Conservation (phyloP, 2,888 invertebrate genomes). For the Artemia sp. region DNA sequence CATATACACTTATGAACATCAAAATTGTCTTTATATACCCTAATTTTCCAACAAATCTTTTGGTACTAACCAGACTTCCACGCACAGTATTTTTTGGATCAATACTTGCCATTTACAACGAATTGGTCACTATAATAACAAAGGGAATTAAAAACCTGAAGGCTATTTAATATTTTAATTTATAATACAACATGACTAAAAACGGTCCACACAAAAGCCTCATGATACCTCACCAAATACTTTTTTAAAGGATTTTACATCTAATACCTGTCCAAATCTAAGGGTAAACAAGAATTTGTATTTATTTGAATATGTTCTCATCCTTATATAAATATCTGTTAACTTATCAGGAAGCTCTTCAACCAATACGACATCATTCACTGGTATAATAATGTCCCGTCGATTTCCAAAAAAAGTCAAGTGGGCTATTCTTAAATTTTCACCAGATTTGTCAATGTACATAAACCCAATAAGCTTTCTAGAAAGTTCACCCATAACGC, state of each 20-base stretch:
- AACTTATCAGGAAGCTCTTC: constrained; percentile 9
- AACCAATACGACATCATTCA: not conserved
- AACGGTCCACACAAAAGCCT: too few species aligned
- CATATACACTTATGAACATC: too few species aligned
- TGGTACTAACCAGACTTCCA: too few species aligned
- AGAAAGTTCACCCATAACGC: not conserved
- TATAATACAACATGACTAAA: too few species aligned
- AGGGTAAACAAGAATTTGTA: not conserved
- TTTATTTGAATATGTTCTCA: not conserved
- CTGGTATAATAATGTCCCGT: not conserved
- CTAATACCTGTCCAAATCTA: not conserved
- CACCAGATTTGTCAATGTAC: constrained; percentile 2
- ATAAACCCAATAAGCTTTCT: not conserved
- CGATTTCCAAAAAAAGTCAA: not conserved
- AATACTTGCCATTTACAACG: too few species aligned
- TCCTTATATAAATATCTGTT: not conserved
- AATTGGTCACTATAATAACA: too few species aligned
- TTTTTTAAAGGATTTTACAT: not conserved
- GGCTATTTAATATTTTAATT: too few species aligned
- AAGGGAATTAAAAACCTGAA: too few species aligned
- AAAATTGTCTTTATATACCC: too few species aligned
- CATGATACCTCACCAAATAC: not conserved
- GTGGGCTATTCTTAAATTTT: constrained; percentile 10
- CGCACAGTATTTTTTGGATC: too few species aligned
- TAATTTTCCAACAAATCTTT: too few species aligned